A percentile compares a stretch with the other conserved stretches of the same genome.
These are phyloP conservation scores for Phocoena phocoena DNA, from an alignment of 2,113 vertebrate species.

Conservation along the genomic window DNA sequence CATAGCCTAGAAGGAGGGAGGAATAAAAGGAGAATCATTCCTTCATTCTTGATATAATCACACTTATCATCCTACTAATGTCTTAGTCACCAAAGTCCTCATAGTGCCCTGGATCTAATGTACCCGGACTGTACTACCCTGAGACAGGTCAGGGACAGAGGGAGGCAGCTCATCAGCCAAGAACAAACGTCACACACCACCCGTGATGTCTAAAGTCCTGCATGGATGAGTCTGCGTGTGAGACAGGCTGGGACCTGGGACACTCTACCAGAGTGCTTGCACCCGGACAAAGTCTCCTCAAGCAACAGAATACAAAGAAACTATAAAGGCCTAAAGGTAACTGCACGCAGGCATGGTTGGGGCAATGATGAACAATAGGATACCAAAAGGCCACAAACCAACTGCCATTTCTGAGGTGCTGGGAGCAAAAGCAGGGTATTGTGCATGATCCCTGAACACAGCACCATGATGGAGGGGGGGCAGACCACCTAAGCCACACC, in stretches of 20 bases:
- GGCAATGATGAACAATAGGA: neutral
- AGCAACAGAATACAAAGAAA: neutral
- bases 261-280: neutral
- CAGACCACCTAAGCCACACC: neutral
- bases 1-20: neutral
- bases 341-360: neutral
- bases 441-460: neutral
- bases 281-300: neutral
- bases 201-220: neutral
- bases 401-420: neutral
- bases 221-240: fast-evolving
- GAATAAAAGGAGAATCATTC: neutral
- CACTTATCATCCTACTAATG: neutral
- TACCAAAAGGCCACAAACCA: neutral
- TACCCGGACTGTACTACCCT: too few species aligned
- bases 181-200: neutral
- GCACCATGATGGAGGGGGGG: neutral
- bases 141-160: neutral
- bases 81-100: neutral
- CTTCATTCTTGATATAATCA: neutral
- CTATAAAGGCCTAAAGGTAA: neutral
- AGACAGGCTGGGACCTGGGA: neutral
- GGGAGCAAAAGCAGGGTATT: neutral
- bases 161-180: neutral
- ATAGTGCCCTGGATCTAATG: neutral